Evolutionary conservation across 2,888 invertebrate species (phyloP), one percentile per base, ranked within the genome.

Genomic region (Junonia oenone): DNA sequence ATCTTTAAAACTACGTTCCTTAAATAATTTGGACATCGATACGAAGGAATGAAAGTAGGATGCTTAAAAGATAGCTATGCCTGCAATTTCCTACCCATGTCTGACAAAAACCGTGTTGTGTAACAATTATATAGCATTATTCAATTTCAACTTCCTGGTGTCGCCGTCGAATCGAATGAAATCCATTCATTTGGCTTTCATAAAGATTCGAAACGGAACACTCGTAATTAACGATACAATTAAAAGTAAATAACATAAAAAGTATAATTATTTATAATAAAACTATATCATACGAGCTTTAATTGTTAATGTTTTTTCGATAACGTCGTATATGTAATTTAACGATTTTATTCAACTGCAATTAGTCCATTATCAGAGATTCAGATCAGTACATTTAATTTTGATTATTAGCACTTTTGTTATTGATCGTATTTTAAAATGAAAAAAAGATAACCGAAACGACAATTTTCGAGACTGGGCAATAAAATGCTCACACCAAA

Each of bases 61-160:
- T 40, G 29, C 38, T 38, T 54, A 33, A 40, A 48, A 43, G 47
- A 31, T 38, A 52, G 33, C 8, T 26, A 48, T 40, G 47, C 31
- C 22, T 40, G 53, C 47, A 26, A 48, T 54, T 54, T 48, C 53
- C 48, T 48, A 15, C n/a, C 15, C 9, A 14, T 26, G 19, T 13
- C 38, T 37, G 9, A 48, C 40, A 47, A 53, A 53, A 48, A 47
- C 19, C 17, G 19, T 40, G 48, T 43, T 48, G 19, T 48, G 33
- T 48, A 54, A 48, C 47, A 43, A 54, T 54, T 54, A 54, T 31
- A 15, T 22, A 15, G 33, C 31, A 48, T 54, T 54, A 54, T 48
- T 54, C 38, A 54, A 54, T 54, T 48, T 54, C 33, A 48, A 43
- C 48, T 48, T 54, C 53, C 53, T 43, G 22, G 29, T 53, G 47